These are phyloP conservation scores for Pterocles gutturalis DNA, from an alignment of 2,113 vertebrate species.

Conservation along the genomic window DNA sequence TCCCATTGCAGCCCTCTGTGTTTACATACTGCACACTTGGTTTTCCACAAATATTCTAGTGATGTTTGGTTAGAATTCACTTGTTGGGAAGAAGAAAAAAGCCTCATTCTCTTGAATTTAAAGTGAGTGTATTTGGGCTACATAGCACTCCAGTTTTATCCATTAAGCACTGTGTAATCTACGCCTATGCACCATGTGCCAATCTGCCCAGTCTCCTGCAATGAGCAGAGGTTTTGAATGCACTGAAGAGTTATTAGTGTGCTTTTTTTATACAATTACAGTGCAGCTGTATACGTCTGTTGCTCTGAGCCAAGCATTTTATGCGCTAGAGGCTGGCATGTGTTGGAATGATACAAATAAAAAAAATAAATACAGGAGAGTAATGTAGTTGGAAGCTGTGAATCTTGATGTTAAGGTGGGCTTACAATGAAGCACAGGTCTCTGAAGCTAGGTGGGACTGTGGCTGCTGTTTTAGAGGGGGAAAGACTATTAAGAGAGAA, in stretches of 20 bases:
- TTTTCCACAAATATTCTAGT: slow-evolving; percentile 13
- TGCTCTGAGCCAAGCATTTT: slow-evolving; percentile 61
- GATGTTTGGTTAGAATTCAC: slow-evolving; percentile 9
- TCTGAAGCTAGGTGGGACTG: not conserved
- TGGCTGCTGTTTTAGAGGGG: not conserved
- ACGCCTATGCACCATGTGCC: not conserved
- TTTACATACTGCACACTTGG: not conserved
- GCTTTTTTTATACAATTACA: slow-evolving; percentile 62
- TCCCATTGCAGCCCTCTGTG: not conserved
- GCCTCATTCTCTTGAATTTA: not conserved
- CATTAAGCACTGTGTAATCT: slow-evolving; percentile 1
- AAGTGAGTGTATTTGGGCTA: not conserved
- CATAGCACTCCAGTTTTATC: not conserved
- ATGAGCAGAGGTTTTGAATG: slow-evolving; percentile 34
- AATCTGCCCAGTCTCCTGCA: slow-evolving; percentile 38
- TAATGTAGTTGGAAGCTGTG: not conserved
- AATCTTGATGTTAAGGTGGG: slow-evolving; percentile 30
- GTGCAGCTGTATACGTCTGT: slow-evolving; percentile 70
- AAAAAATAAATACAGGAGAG: slow-evolving; percentile 35
- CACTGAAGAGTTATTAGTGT: slow-evolving; percentile 46
- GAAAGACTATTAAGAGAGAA: not conserved
- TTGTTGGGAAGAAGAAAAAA: slow-evolving; percentile 9
- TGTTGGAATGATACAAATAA: slow-evolving; percentile 61
- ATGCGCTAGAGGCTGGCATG: slow-evolving; percentile 60
- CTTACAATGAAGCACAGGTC: not conserved